Conservation (phyloP, 2,888 invertebrate species). For the Pherbina coryleti region DNA sequence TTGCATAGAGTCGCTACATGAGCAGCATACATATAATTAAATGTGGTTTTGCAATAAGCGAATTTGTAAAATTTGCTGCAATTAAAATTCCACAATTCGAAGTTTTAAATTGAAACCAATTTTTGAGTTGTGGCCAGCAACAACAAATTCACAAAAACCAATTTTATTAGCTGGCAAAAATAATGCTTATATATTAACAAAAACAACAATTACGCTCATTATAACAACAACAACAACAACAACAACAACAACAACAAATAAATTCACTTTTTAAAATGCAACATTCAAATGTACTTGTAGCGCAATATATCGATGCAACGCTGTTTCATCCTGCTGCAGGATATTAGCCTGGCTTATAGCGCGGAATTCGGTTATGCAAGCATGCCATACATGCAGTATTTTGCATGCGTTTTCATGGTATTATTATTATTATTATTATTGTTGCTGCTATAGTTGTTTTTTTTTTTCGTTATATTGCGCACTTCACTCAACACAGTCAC, state of each 20-base stretch:
- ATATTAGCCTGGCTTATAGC: too few relatives aligned
- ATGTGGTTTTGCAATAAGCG: slow-evolving; percentile 33
- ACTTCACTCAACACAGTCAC: neutral
- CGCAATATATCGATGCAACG: neutral
- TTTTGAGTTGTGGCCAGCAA: slow-evolving; percentile 27
- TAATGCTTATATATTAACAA: neutral
- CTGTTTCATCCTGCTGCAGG: neutral
- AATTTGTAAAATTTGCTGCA: slow-evolving; percentile 28
- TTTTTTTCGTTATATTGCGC: neutral
- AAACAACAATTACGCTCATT: neutral
- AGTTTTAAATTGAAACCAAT: slow-evolving; percentile 33
- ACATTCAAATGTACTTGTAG: neutral
- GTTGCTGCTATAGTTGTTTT: slow-evolving; percentile 10
- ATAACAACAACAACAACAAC: neutral
- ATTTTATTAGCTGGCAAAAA: slow-evolving; percentile 28
- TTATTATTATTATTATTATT: slow-evolving; percentile 25
- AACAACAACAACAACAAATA: neutral
- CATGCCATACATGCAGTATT: neutral
- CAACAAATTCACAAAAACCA: slow-evolving; percentile 26
- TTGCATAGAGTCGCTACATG: neutral
- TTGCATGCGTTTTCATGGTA: neutral
- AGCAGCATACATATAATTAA: slow-evolving; percentile 25
- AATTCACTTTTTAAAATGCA: neutral
- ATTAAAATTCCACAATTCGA: slow-evolving; percentile 35
- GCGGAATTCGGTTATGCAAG: too few relatives aligned